These are phyloP conservation scores for Anabacerthia variegaticeps DNA, from an alignment of 2,797 vertebrate species.

Conservation along the genomic window DNA sequence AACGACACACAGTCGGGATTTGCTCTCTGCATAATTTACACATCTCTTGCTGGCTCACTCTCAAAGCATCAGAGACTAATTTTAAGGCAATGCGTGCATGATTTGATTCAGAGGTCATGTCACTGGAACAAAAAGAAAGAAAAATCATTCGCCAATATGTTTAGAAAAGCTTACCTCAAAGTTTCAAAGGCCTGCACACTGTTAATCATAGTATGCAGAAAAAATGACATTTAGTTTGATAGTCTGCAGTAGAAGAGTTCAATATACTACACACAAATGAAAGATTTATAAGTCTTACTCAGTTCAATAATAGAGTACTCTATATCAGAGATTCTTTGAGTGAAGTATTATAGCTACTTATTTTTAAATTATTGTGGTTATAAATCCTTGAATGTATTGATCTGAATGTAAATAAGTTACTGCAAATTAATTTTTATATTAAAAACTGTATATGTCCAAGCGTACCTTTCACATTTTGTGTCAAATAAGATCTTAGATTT, in stretches of 20 bases:
- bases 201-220: background rate
- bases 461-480: background rate
- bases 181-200: background rate
- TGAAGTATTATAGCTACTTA: background rate
- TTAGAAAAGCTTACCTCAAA: constrained; percentile 12
- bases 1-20: constrained; percentile 68
- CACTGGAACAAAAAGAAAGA: constrained; percentile 7
- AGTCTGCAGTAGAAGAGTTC: background rate
- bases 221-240: background rate
- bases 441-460: background rate
- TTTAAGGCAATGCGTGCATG: constrained; percentile 15
- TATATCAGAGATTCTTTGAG: background rate
- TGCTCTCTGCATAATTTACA: constrained; percentile 67
- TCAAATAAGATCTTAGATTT: background rate
- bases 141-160: constrained; percentile 4
- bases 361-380: background rate
- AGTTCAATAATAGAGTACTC: background rate
- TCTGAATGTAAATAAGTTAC: background rate
- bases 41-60: constrained; percentile 47
- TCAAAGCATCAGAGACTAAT: constrained; percentile 34
- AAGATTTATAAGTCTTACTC: background rate
- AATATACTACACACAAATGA: background rate
- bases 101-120: constrained; percentile 26
- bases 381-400: background rate
- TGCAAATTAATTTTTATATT: background rate